Percentiles rank a stretch among this genome's conserved stretches.
These are phyloP conservation scores for Drosophila infuscata DNA, from an alignment of 2,888 invertebrate species.

Conservation along the genomic window DNA sequence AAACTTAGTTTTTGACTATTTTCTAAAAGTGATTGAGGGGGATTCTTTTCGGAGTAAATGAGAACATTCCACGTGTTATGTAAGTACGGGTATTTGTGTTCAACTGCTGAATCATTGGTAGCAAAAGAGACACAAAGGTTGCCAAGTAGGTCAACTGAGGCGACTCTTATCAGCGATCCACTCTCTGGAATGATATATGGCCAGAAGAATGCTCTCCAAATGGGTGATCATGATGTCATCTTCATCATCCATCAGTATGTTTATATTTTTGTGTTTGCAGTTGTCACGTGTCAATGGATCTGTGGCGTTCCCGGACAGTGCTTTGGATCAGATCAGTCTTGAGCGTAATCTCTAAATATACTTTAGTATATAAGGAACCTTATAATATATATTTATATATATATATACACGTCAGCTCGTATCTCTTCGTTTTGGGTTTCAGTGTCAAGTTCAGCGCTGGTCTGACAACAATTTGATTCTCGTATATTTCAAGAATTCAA, in stretches of 20 bases:
- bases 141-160: constrained; percentile 43
- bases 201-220: constrained; percentile 9
- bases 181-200: constrained; percentile 2
- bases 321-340: constrained; percentile 14
- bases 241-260: neutral
- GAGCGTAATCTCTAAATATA: constrained; percentile 26
- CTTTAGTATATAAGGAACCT: constrained; percentile 5
- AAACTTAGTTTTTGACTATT: neutral
- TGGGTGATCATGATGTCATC: constrained; percentile 2
- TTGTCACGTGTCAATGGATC: constrained; percentile 55
- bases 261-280: constrained; percentile 26
- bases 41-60: neutral
- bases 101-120: constrained; percentile 57
- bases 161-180: constrained; percentile 44
- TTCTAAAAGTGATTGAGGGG: neutral
- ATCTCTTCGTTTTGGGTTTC: constrained; percentile 60
- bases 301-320: constrained; percentile 63
- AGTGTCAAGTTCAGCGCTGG: constrained; percentile 75
- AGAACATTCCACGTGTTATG: constrained; percentile 51
- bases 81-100: constrained; percentile 46
- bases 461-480: constrained; percentile 33
- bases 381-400: constrained; percentile 4
- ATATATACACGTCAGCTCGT: constrained; percentile 26
- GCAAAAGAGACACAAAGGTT: constrained; percentile 38
- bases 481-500: constrained; percentile 18